Percentiles rank a stretch among this genome's conserved stretches.
phyloP scores from a whole-genome alignment of 2,113 vertebrate species.

The Chionodraco myersi region DNA sequence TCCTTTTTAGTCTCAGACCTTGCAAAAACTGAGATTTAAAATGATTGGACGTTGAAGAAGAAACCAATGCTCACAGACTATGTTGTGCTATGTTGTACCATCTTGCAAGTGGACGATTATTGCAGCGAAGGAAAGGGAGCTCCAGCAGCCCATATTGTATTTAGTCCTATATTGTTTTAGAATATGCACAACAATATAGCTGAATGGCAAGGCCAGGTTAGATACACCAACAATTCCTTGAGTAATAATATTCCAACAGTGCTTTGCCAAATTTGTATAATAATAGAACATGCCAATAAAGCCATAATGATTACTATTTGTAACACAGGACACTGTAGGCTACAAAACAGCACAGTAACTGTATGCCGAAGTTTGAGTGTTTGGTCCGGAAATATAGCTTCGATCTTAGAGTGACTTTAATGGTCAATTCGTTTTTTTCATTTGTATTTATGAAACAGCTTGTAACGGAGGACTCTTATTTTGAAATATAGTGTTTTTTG shows the following conservation, averaged over 20 bases:
- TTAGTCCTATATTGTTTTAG: background rate
- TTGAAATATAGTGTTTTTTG: background rate
- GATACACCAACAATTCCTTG: background rate
- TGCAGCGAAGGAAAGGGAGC: background rate
- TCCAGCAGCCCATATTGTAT: background rate
- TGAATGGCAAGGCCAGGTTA: background rate
- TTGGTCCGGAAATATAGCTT: background rate
- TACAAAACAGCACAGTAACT: no score
- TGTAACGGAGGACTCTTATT: background rate
- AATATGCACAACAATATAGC: background rate
- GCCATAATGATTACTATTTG: background rate
- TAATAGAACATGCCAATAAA: background rate
- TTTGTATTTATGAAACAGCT: slow-evolving; percentile 38
- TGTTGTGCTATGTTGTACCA: background rate
- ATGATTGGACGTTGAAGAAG: no score
- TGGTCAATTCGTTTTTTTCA: background rate
- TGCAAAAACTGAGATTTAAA: background rate
- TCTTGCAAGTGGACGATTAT: background rate
- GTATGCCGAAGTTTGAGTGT: background rate
- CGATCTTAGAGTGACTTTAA: background rate
- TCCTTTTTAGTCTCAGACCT: background rate
- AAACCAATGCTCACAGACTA: background rate
- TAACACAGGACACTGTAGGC: no score
- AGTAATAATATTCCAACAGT: background rate
- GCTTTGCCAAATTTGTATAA: background rate